phyloP scores from a whole-genome alignment of 2,888 invertebrate species.

The Watsonalla binaria region DNA sequence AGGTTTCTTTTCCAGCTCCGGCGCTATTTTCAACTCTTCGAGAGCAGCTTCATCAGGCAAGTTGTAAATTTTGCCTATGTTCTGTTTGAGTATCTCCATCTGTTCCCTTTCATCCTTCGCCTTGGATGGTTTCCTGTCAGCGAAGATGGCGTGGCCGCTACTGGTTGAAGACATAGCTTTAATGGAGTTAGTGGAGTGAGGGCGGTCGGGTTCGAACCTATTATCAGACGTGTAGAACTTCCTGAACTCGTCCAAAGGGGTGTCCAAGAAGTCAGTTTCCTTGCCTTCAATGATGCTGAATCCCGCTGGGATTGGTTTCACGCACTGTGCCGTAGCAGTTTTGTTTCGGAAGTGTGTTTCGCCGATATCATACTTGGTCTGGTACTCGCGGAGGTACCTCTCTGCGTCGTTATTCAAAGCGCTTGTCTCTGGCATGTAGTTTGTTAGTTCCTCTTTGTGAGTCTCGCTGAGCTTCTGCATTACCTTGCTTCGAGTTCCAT shows the following conservation, averaged over 20 bases:
- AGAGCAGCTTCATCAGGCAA: conserved; percentile 15
- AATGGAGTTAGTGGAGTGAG: conserved; percentile 6
- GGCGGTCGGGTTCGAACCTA: background rate
- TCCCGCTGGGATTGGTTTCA: conserved; percentile 33
- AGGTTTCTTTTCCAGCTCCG: background rate
- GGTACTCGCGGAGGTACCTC: conserved; percentile 47
- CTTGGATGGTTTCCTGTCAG: conserved; percentile 9
- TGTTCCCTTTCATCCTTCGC: conserved; percentile 28
- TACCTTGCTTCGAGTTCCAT: conserved; percentile 22
- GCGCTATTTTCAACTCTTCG: conserved; percentile 4
- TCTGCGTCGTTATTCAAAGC: conserved; percentile 36
- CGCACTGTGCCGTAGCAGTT: conserved; percentile 20
- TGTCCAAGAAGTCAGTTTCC: conserved; percentile 46
- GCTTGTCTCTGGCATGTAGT: conserved; percentile 9
- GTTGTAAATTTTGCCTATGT: conserved; percentile 42
- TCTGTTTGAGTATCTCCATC: conserved; percentile 40
- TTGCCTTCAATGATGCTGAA: conserved; percentile 14
- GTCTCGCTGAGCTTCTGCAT: conserved; percentile 17
- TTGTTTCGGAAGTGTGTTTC: conserved; percentile 33
- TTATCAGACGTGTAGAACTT: conserved; percentile 46
- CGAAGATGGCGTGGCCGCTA: background rate
- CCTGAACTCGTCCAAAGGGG: conserved; percentile 57
- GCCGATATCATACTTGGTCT: conserved; percentile 30
- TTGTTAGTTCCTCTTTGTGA: conserved; percentile 7
- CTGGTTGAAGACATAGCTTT: background rate